Evolutionary conservation across 2,113 vertebrate genomes (phyloP).

Genomic region (Nibea coibor): DNA sequence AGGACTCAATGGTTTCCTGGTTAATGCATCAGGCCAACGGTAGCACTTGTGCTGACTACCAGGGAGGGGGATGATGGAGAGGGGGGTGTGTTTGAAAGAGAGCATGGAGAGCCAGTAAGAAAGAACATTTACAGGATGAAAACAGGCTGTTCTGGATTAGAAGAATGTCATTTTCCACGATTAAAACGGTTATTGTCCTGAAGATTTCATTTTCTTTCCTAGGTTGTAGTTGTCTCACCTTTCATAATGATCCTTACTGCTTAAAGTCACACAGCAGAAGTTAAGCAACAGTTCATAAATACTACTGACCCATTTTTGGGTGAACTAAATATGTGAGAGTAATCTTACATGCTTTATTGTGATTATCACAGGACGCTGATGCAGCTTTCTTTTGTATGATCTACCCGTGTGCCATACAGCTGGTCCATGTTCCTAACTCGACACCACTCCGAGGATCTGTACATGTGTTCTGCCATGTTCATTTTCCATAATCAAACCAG

Average conservation of each 20-base stretch:
- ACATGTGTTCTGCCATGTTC: constrained; percentile 48
- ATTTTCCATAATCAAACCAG: constrained; percentile 31
- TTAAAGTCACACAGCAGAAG: too few species aligned
- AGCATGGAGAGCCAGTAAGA: constrained; percentile 12
- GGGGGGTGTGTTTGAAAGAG: constrained; percentile 4
- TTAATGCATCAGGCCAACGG: constrained; percentile 52
- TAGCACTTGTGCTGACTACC: constrained; percentile 41
- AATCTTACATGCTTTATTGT: background rate
- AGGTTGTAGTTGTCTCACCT: too few species aligned
- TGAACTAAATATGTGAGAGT: too few species aligned
- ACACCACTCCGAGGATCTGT: constrained; percentile 7
- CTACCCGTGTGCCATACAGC: background rate
- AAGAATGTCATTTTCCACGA: background rate
- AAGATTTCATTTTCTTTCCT: too few species aligned
- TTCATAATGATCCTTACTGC: too few species aligned
- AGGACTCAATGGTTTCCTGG: constrained; percentile 58
- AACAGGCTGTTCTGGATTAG: background rate
- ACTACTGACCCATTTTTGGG: too few species aligned
- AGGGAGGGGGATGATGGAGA: constrained; percentile 22
- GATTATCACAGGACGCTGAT: background rate
- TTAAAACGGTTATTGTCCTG: background rate
- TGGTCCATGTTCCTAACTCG: constrained; percentile 15
- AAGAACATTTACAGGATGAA: constrained; percentile 4
- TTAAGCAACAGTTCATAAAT: too few species aligned
- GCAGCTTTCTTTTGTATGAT: background rate